These are phyloP conservation scores for Zaprionus davidi DNA, from an alignment of 1,140 invertebrate species.

Conservation along the genomic window DNA sequence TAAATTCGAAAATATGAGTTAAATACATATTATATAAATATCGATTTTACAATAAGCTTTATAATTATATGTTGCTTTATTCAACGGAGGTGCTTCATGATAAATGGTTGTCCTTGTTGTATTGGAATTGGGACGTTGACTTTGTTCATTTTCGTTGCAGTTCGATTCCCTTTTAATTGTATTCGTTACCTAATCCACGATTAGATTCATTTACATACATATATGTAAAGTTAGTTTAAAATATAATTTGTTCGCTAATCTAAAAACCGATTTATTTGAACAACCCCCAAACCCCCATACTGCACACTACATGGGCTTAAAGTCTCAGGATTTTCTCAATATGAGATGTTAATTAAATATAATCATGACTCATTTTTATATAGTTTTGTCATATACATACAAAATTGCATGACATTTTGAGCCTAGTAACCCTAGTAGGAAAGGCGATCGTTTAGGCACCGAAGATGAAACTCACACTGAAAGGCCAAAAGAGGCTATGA, in stretches of 20 bases:
- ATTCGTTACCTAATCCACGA: constrained; percentile 2
- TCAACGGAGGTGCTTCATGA: constrained; percentile 44
- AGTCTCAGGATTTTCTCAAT: too few species aligned
- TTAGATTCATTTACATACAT: neutral
- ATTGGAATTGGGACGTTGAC: constrained; percentile 22
- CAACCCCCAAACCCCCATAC: too few species aligned
- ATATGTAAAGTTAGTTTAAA: neutral
- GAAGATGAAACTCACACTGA: too few species aligned
- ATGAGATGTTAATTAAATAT: too few species aligned
- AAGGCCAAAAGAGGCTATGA: too few species aligned
- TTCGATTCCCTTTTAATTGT: constrained; percentile 49
- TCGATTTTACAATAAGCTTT: constrained; percentile 41
- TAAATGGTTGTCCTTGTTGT: constrained; percentile 39
- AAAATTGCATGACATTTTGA: too few species aligned
- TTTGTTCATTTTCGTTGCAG: constrained; percentile 56
- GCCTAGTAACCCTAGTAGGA: too few species aligned
- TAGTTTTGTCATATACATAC: too few species aligned
- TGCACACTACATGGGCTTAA: too few species aligned
- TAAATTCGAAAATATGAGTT: constrained; percentile 69
- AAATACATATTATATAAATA: constrained; percentile 51
- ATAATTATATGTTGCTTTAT: constrained; percentile 36
- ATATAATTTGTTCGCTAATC: neutral
- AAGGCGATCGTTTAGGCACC: too few species aligned
- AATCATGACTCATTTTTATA: too few species aligned
- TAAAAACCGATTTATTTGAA: neutral